Conservation (phyloP, 2,888 invertebrate genomes). For the Drepanosiphum platanoidis region DNA sequence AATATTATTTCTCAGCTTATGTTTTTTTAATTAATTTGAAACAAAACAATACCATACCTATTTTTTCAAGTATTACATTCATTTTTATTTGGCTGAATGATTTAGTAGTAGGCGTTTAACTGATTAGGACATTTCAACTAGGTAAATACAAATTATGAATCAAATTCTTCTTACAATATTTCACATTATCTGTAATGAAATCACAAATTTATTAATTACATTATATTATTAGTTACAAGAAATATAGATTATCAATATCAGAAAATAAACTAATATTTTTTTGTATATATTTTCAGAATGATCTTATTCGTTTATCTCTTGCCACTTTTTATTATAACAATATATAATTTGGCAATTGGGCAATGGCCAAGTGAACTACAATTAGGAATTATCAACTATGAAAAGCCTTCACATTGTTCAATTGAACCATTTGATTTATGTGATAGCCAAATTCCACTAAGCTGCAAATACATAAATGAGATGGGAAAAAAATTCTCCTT, state of each 20-base stretch:
- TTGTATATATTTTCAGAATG: conserved; percentile 29
- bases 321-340: conserved; percentile 13
- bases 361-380: background rate
- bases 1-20: too few relatives aligned
- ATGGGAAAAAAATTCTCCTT: conserved; percentile 35
- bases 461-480: conserved; percentile 35
- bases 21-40: too few relatives aligned
- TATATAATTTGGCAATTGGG: conserved; percentile 34
- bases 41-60: too few relatives aligned
- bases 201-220: background rate
- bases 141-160: too few relatives aligned
- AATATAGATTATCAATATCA: too few relatives aligned
- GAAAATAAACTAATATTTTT: background rate
- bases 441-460: conserved; percentile 35
- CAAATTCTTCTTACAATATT: too few relatives aligned
- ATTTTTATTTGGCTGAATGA: too few relatives aligned
- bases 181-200: background rate
- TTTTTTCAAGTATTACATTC: too few relatives aligned
- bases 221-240: background rate
- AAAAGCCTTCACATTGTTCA: conserved; percentile 18
- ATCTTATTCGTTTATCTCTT: conserved; percentile 25
- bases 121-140: too few relatives aligned
- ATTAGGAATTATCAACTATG: conserved; percentile 39
- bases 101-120: too few relatives aligned
- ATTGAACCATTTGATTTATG: conserved; percentile 8